Conservation (phyloP, 2,888 invertebrate species). For the Ichneumoninae sp. region DNA sequence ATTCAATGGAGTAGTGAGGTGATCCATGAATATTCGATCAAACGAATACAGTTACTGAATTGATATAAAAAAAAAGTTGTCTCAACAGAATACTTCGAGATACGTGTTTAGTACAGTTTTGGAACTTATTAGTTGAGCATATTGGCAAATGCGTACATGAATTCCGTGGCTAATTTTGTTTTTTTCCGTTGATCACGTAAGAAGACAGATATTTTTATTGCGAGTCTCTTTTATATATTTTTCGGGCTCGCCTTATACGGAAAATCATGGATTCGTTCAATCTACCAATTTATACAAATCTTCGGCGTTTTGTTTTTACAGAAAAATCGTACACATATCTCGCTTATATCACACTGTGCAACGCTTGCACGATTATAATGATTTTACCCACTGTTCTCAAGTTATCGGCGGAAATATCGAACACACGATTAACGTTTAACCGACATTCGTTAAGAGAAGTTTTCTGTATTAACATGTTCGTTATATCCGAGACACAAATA, state of each 20-base stretch:
- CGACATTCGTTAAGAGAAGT: neutral
- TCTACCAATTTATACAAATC: constrained; percentile 16
- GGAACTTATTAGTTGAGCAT: constrained; percentile 41
- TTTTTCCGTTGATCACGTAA: constrained; percentile 23
- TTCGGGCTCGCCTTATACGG: constrained; percentile 9
- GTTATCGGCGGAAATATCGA: constrained; percentile 6
- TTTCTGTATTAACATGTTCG: neutral
- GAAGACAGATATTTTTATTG: constrained; percentile 28
- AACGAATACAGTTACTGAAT: constrained; percentile 43
- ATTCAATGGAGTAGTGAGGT: constrained; percentile 57
- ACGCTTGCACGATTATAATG: constrained; percentile 5
- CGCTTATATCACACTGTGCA: neutral
- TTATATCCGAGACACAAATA: constrained; percentile 26
- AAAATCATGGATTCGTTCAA: constrained; percentile 23
- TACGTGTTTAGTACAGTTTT: constrained; percentile 21
- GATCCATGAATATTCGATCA: constrained; percentile 57
- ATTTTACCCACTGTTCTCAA: neutral
- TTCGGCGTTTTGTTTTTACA: constrained; percentile 20
- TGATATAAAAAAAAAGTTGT: neutral
- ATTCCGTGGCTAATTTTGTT: constrained; percentile 53
- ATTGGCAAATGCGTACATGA: constrained; percentile 44
- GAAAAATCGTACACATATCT: neutral
- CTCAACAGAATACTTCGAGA: constrained; percentile 39
- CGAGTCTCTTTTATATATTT: constrained; percentile 4
- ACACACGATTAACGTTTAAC: constrained; percentile 1